phyloP scores from a whole-genome alignment of 2,797 vertebrate genomes.

The Merluccius polli region DNA sequence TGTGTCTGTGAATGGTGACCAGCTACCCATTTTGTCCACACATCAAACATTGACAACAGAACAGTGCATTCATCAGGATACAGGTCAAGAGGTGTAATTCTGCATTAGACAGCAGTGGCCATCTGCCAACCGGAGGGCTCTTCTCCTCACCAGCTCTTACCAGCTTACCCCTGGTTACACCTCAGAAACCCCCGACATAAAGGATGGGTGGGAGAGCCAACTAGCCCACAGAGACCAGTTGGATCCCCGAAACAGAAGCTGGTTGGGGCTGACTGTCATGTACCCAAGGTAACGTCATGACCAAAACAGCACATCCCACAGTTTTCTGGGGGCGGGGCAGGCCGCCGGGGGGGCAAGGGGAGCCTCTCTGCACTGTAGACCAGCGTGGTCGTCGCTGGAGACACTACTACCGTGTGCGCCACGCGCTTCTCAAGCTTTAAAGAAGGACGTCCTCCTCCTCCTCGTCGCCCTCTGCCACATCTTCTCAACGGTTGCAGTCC shows the following conservation, averaged over 20 bases:
- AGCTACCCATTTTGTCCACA: slow-evolving; percentile 62
- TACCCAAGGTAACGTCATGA: slow-evolving; percentile 99
- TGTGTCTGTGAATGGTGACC: slow-evolving; percentile 48
- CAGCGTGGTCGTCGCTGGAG: slow-evolving; percentile 55
- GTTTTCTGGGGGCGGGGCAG: slow-evolving; percentile 86
- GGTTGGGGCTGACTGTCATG: slow-evolving; percentile 99
- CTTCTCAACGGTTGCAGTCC: slow-evolving; percentile 57
- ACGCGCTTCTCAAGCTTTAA: slow-evolving; percentile 39
- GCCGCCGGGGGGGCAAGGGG: slow-evolving; percentile 81
- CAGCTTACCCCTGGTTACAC: slow-evolving; percentile 71
- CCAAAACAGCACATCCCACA: slow-evolving; percentile 93
- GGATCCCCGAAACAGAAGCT: slow-evolving; percentile 77
- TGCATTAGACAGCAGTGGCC: slow-evolving; percentile 19
- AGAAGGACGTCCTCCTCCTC: slow-evolving; percentile 25
- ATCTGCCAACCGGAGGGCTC: slow-evolving; percentile 8
- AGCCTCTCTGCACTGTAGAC: slow-evolving; percentile 89
- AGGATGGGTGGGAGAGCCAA: slow-evolving; percentile 23
- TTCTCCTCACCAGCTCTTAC: slow-evolving; percentile 27
- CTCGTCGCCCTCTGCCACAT: slow-evolving; percentile 59
- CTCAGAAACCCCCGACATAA: slow-evolving; percentile 52
- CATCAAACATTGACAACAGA: slow-evolving; percentile 55
- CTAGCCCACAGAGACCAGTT: slow-evolving; percentile 26
- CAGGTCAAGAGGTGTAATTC: slow-evolving; percentile 9
- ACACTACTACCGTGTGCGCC: slow-evolving; percentile 40
- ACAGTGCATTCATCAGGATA: slow-evolving; percentile 49